Base-by-base conservation (phyloP, 2,113 vertebrate genomes). In the Pteruthius melanotis region DNA sequence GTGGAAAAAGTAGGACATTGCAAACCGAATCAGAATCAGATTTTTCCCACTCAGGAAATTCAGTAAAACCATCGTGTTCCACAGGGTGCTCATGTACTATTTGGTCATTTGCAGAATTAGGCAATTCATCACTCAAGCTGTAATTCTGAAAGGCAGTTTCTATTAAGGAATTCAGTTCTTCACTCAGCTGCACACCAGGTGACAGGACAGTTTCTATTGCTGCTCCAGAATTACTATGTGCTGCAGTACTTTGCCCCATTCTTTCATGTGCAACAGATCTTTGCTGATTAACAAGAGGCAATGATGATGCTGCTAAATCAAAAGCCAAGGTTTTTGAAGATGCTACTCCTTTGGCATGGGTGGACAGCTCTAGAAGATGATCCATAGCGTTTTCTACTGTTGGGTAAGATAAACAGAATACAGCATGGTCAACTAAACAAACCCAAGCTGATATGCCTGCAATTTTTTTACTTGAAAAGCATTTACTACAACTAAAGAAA, bases 361-460 rank as follows among this genome's bases (percentile, higher is more conserved):
- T 98, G 61, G 99, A 99, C 66, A 99, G 97, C 96, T 99, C 99
- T 97, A 99, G 97, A 8, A 99, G 98, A 91, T 98, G 98, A 98
- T 99, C 99, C 99, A 99, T 99, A 42, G 99, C 98, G 17, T 98
- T 97, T 96, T 99, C 99, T 98, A 99, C 99, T 99, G 96, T 75
- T 77, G 39, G 82, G 57, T 64, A 89, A 93, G 12, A 45, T 53
- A 76, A 95, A 93, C 3, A 93, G 65, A 95, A 97, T 7, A 94
- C 93, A 52, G 47, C 52, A 89, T 9, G 10, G 92, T 93, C 66
- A 97, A 60, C 8, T 53, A 53, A 87, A 96, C 45, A 85, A 85
- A 88, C 27, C 54, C 11, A 94, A 35, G 9, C 22, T 80, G 18
- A 84, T 60, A 22, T 31, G 44, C 82, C 92, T 20, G 20, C 35